Evolutionary conservation across 2,888 invertebrate species (phyloP), one percentile per base, ranked within the genome.

Genomic region (Eristalis intricaria): DNA sequence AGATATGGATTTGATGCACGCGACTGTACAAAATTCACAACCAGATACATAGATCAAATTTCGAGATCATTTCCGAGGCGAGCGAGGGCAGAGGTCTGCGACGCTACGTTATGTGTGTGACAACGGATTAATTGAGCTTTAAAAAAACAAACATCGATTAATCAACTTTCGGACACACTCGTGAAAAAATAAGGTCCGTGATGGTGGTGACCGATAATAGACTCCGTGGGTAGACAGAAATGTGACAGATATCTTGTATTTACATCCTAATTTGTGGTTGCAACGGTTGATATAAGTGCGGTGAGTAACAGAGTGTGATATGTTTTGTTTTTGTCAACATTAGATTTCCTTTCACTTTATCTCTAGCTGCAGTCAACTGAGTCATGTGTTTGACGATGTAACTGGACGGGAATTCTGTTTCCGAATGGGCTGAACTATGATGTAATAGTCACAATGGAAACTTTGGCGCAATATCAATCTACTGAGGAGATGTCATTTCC

Each of bases 91-190:
- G 19, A 32, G 23, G 22, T 32, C 32, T 32, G 4, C 13, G 19
- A 1, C 2, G 7, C 32, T 15, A n/a, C 2, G 63, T 63, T 63
- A 10, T 19, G 32, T 63, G 32, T 63, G 29, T 26, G 61, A 61
- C 61, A 61, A 61, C 26, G n/a, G 23, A 63, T 63, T 63, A 63
- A 15, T 19, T n/a, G 63, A 29, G 32, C 63, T n/a, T 32, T n/a
- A 15, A 63, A 63, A 29, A 29, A 8, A 8, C 50, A 50, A 15
- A 32, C 32, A 63, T 29, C 29, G 32, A 63, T 63, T 63, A 63
- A 63, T 63, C 63, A 63, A 32, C 63, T n/a, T 63, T 29, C 50
- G 50, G 50, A 19, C 4, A 50, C 50, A 50, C n/a, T 43, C 43
- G 43, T 19, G 50, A 8, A 50, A 15, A 61, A 29, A 60, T n/a